phyloP scores from a whole-genome alignment of 1,140 invertebrate genomes.

The Calephelis virginiensis region DNA sequence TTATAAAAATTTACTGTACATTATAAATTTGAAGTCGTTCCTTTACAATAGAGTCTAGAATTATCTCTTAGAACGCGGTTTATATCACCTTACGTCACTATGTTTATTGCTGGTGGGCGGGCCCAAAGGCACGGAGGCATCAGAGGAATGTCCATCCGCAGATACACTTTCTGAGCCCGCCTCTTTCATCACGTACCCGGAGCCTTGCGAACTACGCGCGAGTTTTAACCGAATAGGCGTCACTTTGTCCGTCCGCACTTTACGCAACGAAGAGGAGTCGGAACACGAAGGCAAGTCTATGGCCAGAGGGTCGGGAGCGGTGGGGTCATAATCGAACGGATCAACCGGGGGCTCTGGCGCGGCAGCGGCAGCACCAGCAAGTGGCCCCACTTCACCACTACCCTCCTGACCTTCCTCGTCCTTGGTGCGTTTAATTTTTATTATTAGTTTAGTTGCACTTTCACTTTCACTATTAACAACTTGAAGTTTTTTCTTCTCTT shows the following conservation, averaged over 20 bases:
- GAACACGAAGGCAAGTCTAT: constrained; percentile 69
- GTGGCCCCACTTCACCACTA: constrained; percentile 29
- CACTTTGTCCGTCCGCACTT: constrained; percentile 82
- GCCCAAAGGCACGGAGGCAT: constrained; percentile 38
- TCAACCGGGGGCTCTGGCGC: constrained; percentile 55
- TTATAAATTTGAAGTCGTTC: constrained; percentile 23
- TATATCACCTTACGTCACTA: constrained; percentile 92
- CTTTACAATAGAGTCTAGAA: constrained; percentile 25
- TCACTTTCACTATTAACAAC: constrained; percentile 80
- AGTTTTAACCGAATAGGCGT: constrained; percentile 91
- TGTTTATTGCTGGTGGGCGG: constrained; percentile 83
- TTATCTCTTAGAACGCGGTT: constrained; percentile 42
- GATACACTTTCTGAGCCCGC: constrained; percentile 32
- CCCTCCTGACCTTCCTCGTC: constrained; percentile 43
- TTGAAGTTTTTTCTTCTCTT: constrained; percentile 81
- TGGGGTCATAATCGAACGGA: constrained; percentile 73
- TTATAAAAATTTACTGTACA: constrained; percentile 38
- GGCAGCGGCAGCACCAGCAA: constrained; percentile 43
- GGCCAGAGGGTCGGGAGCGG: constrained; percentile 64
- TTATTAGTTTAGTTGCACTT: constrained; percentile 84
- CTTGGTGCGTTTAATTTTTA: constrained; percentile 68
- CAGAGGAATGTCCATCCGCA: constrained; percentile 27
- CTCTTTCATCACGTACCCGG: constrained; percentile 81
- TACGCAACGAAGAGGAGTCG: constrained; percentile 70
- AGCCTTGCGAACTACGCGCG: constrained; percentile 86